Percentiles rank a stretch among this genome's conserved stretches.
phyloP scores from a whole-genome alignment of 2,113 vertebrate genomes.

The Aplodontia rufa region DNA sequence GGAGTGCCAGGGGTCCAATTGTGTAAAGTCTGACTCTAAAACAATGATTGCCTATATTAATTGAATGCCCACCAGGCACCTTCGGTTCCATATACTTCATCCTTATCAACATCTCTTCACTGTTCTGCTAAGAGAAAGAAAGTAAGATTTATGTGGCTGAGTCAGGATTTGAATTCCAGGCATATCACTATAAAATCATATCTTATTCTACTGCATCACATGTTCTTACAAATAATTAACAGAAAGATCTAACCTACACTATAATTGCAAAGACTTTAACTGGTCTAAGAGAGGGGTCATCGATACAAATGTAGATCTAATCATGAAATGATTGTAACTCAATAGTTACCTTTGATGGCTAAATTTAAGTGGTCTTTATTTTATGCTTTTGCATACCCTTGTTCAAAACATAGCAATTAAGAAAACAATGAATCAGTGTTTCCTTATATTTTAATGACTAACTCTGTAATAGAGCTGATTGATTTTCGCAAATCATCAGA shows the following conservation, averaged over 20 bases:
- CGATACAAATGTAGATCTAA: background rate
- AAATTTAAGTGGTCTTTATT: background rate
- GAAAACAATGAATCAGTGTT: background rate
- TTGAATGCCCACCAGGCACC: background rate
- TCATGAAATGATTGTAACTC: background rate
- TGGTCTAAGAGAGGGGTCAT: background rate
- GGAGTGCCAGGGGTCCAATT: background rate
- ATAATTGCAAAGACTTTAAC: background rate
- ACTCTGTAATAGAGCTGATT: background rate
- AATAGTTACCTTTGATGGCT: background rate
- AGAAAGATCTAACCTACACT: background rate
- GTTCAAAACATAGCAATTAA: slow-evolving; percentile 6
- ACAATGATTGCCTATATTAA: background rate
- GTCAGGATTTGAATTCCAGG: background rate
- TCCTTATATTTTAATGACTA: background rate
- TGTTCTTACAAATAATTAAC: background rate
- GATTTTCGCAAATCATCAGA: slow-evolving; percentile 31
- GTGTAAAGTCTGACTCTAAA: background rate
- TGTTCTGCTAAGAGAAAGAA: background rate
- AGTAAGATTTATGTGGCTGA: background rate
- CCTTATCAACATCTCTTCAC: background rate
- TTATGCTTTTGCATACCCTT: background rate
- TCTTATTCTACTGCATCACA: background rate
- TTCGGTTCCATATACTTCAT: background rate
- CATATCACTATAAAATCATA: background rate